Conservation (phyloP, 2,113 vertebrate species). For the Lagopus muta region DNA sequence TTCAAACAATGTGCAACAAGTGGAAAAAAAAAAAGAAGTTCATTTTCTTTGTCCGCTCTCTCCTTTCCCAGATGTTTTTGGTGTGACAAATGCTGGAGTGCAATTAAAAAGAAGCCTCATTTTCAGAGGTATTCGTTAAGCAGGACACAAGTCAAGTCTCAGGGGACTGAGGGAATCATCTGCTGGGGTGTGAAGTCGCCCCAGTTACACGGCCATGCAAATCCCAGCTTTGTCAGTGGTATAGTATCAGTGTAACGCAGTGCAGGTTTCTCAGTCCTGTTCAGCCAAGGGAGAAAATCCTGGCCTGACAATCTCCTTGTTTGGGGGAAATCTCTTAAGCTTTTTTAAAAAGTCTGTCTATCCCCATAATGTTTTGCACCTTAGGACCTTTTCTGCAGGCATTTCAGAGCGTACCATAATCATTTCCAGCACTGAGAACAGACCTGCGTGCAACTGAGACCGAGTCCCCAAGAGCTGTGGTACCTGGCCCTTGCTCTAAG, state of each 20-base stretch:
- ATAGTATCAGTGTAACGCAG: not conserved
- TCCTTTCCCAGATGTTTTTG: constrained; percentile 37
- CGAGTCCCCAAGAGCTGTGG: not conserved
- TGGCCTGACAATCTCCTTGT: not conserved
- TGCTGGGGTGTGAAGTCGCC: not conserved
- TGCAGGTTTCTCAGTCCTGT: not conserved
- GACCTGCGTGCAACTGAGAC: not conserved
- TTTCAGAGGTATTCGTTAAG: constrained; percentile 25
- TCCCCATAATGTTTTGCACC: not conserved
- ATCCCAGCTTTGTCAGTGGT: not conserved
- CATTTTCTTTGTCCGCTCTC: not conserved
- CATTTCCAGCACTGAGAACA: not conserved
- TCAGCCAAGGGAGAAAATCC: not conserved
- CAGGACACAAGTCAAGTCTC: not conserved
- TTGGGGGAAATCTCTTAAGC: not conserved
- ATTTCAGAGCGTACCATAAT: not conserved
- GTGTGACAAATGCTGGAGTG: not conserved
- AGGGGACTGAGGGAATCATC: not conserved
- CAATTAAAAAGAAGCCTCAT: constrained; percentile 27
- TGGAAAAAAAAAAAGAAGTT: not conserved
- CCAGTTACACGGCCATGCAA: not conserved
- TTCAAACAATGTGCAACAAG: constrained; percentile 50
- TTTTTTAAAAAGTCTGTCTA: not conserved
- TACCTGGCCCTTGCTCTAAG: not conserved
- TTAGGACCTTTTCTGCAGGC: not conserved